These are phyloP conservation scores for Andrena hattorfiana DNA, from an alignment of 2,888 invertebrate species.

Conservation along the genomic window DNA sequence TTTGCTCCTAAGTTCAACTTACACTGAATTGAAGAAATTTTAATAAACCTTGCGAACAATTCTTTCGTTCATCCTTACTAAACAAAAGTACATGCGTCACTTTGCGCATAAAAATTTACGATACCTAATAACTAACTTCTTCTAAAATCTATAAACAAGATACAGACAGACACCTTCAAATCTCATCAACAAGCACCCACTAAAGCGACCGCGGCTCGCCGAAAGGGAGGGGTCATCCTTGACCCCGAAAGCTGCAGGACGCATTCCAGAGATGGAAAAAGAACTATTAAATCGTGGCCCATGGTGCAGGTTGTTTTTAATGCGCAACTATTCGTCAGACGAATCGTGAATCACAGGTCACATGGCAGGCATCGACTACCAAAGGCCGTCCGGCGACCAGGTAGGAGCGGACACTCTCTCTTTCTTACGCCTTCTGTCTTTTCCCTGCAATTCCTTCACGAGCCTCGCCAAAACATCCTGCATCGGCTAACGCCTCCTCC, in stretches of 20 bases:
- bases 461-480: conserved; percentile 76
- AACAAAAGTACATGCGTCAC: too few relatives aligned
- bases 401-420: conserved; percentile 1
- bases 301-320: conserved; percentile 36
- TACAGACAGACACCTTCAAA: not conserved
- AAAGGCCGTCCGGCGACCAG: conserved; percentile 42
- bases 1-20: too few relatives aligned
- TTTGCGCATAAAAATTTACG: too few relatives aligned
- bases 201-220: too few relatives aligned
- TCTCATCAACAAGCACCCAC: not conserved
- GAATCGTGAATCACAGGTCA: conserved; percentile 37
- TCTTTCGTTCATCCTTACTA: too few relatives aligned
- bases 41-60: too few relatives aligned
- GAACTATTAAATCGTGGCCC: not conserved
- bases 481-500: conserved; percentile 66
- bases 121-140: not conserved
- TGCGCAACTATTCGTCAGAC: conserved; percentile 52
- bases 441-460: conserved; percentile 74
- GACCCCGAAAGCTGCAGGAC: conserved; percentile 15
- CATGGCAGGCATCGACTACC: conserved; percentile 23
- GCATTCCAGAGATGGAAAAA: not conserved
- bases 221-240: conserved; percentile 26
- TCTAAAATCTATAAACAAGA: too few relatives aligned
- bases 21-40: too few relatives aligned
- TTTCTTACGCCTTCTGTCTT: conserved; percentile 46